phyloP scores from a whole-genome alignment of 2,797 vertebrate species.

The Gymnothorax reevesii region DNA sequence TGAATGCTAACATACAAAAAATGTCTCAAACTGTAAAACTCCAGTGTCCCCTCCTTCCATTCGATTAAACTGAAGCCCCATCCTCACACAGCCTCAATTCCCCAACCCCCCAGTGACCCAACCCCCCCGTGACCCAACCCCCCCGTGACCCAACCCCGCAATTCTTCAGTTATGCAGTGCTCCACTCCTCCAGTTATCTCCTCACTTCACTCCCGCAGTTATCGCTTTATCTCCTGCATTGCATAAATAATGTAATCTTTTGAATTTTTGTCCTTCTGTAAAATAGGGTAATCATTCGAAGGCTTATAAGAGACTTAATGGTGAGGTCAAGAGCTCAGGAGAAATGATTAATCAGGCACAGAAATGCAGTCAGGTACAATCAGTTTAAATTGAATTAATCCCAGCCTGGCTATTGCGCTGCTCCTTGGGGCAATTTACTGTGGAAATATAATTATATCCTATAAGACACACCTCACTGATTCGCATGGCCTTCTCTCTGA shows the following conservation, averaged over 20 bases:
- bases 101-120: slow-evolving; percentile 5
- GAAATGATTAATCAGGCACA: slow-evolving; percentile 76
- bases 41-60: slow-evolving; percentile 50
- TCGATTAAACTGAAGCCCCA: slow-evolving; percentile 50
- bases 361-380: slow-evolving; percentile 70
- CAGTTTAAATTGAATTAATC: slow-evolving; percentile 77
- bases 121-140: too few relatives aligned
- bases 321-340: slow-evolving; percentile 69
- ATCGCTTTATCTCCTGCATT: slow-evolving; percentile 38
- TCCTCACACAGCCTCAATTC: neutral
- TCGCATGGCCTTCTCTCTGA: slow-evolving; percentile 56
- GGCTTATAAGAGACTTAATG: slow-evolving; percentile 73
- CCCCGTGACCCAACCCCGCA: too few relatives aligned
- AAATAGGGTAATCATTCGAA: slow-evolving; percentile 73
- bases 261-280: slow-evolving; percentile 65
- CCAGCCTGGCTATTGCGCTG: slow-evolving; percentile 61
- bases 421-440: slow-evolving; percentile 74
- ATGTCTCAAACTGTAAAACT: too few relatives aligned
- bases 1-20: too few relatives aligned
- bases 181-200: too few relatives aligned
- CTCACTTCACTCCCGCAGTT: too few relatives aligned
- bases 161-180: too few relatives aligned
- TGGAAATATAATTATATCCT: slow-evolving; percentile 75
- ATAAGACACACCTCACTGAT: slow-evolving; percentile 70
- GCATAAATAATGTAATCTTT: slow-evolving; percentile 71